phyloP scores from a whole-genome alignment of 1,140 invertebrate genomes.

The Caerostris extrusa region DNA sequence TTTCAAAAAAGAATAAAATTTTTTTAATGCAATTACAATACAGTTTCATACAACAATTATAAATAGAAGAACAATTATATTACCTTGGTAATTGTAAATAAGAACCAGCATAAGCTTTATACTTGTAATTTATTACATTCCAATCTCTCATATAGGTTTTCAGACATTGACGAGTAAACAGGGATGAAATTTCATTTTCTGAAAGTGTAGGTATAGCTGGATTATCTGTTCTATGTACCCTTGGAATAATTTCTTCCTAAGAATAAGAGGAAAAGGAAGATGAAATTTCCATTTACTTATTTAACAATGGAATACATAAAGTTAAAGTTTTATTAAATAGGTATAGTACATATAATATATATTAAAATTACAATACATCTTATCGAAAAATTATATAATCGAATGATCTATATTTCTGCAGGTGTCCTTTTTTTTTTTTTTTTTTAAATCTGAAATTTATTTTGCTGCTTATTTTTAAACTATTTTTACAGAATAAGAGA shows the following conservation, averaged over 20 bases:
- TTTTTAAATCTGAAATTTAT: too few species aligned
- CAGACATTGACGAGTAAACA: conserved; percentile 92
- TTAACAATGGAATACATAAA: too few species aligned
- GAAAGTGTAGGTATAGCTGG: conserved; percentile 85
- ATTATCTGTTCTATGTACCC: conserved; percentile 88
- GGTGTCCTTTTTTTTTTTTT: too few species aligned
- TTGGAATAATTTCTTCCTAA: conserved; percentile 90
- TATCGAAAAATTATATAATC: too few species aligned
- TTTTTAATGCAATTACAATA: background rate
- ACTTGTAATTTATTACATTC: conserved; percentile 94
- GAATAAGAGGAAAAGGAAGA: background rate
- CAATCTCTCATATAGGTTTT: conserved; percentile 92
- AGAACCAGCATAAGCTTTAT: conserved; percentile 90
- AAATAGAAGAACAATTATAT: conserved; percentile 49
- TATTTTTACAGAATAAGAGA: too few species aligned
- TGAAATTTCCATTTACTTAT: too few species aligned
- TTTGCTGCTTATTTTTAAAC: too few species aligned
- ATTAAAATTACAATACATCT: too few species aligned
- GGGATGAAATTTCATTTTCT: conserved; percentile 83
- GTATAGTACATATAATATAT: too few species aligned
- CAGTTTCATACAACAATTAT: background rate
- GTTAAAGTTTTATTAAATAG: too few species aligned
- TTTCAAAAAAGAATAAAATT: background rate
- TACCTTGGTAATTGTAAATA: conserved; percentile 93
- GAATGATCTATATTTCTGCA: too few species aligned